These are phyloP conservation scores for Bos indicus DNA, from an alignment of 2,113 vertebrate species.

Conservation along the genomic window DNA sequence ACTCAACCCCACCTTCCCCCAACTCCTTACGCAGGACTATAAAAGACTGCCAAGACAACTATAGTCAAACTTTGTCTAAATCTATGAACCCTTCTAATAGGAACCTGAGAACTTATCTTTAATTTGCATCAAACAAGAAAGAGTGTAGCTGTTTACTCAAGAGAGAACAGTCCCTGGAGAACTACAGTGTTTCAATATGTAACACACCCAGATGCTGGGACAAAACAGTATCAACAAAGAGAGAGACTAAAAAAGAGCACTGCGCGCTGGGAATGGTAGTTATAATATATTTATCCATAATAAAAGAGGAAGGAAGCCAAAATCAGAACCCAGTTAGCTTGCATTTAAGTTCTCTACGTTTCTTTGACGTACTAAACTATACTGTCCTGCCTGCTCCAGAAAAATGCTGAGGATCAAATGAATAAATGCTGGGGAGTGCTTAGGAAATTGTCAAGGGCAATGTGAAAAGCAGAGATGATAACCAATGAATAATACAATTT, in stretches of 20 bases:
- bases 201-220: not conserved
- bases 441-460: not conserved
- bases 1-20: not conserved
- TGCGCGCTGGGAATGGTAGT: not conserved
- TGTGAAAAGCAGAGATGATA: not conserved
- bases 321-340: not conserved
- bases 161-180: not conserved
- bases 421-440: not conserved
- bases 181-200: not conserved
- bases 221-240: not conserved
- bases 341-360: not conserved
- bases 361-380: conserved; percentile 13
- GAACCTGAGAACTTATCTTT: not conserved
- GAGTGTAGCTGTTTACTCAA: not conserved
- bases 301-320: not conserved
- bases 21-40: not conserved
- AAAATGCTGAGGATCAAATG: not conserved
- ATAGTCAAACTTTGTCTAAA: not conserved
- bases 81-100: not conserved
- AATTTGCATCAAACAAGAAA: not conserved
- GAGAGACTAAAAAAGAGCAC: not conserved
- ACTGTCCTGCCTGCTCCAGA: not conserved
- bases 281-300: not conserved
- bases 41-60: not conserved
- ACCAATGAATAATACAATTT: not conserved